These are phyloP conservation scores for Celastrina argiolus DNA, from an alignment of 2,888 invertebrate species.

Conservation along the genomic window DNA sequence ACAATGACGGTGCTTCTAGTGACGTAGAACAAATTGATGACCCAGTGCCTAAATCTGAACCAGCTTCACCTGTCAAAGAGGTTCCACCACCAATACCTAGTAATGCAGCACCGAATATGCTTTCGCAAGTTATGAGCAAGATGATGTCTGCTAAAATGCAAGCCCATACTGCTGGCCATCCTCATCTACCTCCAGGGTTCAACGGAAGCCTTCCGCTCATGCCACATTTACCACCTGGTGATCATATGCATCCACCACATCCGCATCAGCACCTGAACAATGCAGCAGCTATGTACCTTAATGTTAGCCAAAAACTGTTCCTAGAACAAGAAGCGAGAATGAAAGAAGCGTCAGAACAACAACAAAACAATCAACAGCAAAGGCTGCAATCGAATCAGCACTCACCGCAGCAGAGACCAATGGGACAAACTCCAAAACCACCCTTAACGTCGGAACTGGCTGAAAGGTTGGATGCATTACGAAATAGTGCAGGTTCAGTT, in stretches of 20 bases:
- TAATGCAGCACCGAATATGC: conserved; percentile 71
- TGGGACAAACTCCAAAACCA: conserved; percentile 66
- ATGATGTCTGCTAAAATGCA: conserved; percentile 82
- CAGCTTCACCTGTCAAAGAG: conserved; percentile 75
- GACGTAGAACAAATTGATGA: conserved; percentile 81
- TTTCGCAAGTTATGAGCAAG: conserved; percentile 81
- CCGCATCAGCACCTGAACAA: conserved; percentile 80
- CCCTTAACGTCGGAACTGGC: conserved; percentile 83
- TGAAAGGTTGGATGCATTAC: conserved; percentile 86
- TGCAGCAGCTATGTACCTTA: conserved; percentile 85
- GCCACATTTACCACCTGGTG: conserved; percentile 73
- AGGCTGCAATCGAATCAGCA: conserved; percentile 79
- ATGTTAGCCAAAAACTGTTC: conserved; percentile 86
- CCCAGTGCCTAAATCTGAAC: conserved; percentile 76
- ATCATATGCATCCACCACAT: conserved; percentile 75
- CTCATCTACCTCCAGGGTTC: conserved; percentile 78
- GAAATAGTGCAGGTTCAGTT: conserved; percentile 82
- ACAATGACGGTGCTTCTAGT: conserved; percentile 85
- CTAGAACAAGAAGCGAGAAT: conserved; percentile 88
- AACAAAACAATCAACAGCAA: conserved; percentile 74
- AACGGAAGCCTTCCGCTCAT: conserved; percentile 77
- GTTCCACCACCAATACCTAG: conserved; percentile 68
- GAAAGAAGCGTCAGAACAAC: conserved; percentile 81
- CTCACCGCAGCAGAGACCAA: conserved; percentile 73
- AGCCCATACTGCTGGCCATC: conserved; percentile 72